phyloP scores from a whole-genome alignment of 2,113 vertebrate species.

The Climacteris rufus region DNA sequence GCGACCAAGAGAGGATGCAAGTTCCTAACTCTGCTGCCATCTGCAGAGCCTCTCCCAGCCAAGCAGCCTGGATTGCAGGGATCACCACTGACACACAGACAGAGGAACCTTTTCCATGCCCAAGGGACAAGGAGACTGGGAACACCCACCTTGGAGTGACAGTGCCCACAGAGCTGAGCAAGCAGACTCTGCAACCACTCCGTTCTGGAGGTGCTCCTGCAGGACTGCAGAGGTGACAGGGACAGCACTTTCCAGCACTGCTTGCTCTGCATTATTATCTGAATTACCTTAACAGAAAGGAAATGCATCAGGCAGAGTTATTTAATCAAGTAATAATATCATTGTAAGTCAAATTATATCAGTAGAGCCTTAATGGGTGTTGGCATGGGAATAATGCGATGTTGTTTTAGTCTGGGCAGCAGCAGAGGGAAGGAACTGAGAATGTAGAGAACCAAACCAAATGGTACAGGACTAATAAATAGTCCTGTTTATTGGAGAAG shows the following conservation, averaged over 20 bases:
- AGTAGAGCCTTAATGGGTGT: background rate
- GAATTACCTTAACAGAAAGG: background rate
- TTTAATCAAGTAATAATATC: background rate
- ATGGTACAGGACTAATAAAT: background rate
- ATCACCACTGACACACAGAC: background rate
- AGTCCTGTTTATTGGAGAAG: background rate
- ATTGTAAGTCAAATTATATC: background rate
- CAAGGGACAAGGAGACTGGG: background rate
- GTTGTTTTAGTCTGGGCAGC: background rate
- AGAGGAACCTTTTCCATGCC: background rate
- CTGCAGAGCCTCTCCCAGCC: slow-evolving; percentile 35
- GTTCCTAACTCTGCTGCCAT: slow-evolving; percentile 40
- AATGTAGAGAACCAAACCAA: background rate
- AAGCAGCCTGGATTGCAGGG: background rate
- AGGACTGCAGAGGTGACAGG: background rate
- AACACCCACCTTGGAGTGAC: slow-evolving; percentile 67
- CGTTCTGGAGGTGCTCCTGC: background rate
- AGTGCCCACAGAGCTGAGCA: slow-evolving; percentile 70
- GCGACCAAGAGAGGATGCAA: background rate
- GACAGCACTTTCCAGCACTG: background rate
- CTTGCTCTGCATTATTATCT: background rate
- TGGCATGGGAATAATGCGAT: background rate
- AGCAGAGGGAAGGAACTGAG: background rate
- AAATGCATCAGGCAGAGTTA: background rate
- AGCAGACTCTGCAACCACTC: slow-evolving; percentile 28